Conservation (phyloP, 2,888 invertebrate genomes). For the Epinotia brunnichana region DNA sequence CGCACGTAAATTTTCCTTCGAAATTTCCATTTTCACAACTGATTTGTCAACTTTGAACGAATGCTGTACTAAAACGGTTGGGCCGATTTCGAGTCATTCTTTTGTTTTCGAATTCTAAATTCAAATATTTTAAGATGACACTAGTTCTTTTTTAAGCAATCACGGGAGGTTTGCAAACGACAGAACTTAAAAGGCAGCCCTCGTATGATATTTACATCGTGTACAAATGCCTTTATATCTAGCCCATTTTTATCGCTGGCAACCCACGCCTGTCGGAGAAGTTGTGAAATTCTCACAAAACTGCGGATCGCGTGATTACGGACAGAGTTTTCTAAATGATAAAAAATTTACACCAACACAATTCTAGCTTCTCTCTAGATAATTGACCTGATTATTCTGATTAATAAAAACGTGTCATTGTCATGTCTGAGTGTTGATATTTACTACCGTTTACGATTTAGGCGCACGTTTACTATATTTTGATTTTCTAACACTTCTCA, state of each 20-base stretch:
- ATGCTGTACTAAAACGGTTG: too few species aligned
- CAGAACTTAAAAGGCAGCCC: too few species aligned
- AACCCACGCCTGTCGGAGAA: slow-evolving; percentile 51
- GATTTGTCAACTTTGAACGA: too few species aligned
- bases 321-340: slow-evolving; percentile 38
- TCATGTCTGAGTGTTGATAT: background rate
- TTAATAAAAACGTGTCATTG: slow-evolving; percentile 10
- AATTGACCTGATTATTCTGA: slow-evolving; percentile 40
- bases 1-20: too few species aligned
- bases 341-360: slow-evolving; percentile 29
- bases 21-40: too few species aligned
- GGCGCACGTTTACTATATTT: background rate
- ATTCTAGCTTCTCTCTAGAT: slow-evolving; percentile 38
- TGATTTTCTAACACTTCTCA: too few species aligned
- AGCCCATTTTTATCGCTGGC: slow-evolving; percentile 49
- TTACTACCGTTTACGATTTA: background rate
- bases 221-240: background rate
- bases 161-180: too few species aligned
- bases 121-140: too few species aligned
- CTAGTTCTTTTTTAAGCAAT: too few species aligned
- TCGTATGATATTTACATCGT: too few species aligned
- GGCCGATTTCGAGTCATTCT: too few species aligned
- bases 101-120: too few species aligned
- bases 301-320: slow-evolving; percentile 39
- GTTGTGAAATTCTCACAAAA: slow-evolving; percentile 55